Conservation (phyloP, 2,797 vertebrate genomes). For the Sternarchorhynchus goeldii region DNA sequence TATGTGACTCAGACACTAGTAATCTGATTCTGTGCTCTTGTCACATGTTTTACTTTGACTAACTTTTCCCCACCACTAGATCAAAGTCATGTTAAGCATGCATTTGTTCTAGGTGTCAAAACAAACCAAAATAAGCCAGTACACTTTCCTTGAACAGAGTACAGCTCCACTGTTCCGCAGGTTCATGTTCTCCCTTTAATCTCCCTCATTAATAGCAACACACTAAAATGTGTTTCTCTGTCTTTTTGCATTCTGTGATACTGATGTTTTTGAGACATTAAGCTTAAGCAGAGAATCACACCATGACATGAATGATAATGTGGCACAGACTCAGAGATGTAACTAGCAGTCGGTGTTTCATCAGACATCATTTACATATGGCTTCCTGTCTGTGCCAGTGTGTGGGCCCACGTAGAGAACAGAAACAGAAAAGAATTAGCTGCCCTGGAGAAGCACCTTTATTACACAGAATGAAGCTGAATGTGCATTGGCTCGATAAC, state of each 20-base stretch:
- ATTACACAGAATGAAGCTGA: not conserved
- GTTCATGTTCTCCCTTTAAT: too few relatives aligned
- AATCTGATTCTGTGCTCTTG: slow-evolving; percentile 59
- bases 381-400: not conserved
- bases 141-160: not conserved
- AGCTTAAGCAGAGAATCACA: too few relatives aligned
- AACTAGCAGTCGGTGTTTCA: slow-evolving; percentile 21
- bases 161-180: too few relatives aligned
- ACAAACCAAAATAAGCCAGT: not conserved
- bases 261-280: too few relatives aligned
- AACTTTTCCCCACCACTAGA: slow-evolving; percentile 1
- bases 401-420: not conserved
- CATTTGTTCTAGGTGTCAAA: not conserved
- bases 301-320: too few relatives aligned
- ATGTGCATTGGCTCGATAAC: not conserved
- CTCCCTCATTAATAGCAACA: too few relatives aligned
- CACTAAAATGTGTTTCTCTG: too few relatives aligned
- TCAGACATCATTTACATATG: slow-evolving; percentile 18
- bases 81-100: not conserved
- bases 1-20: slow-evolving; percentile 65
- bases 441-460: not conserved
- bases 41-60: slow-evolving; percentile 53
- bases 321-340: not conserved
- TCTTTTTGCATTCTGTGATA: too few relatives aligned
- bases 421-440: not conserved